These are phyloP conservation scores for Ophthalmolycus amberensis DNA, from an alignment of 2,113 vertebrate genomes.

Conservation along the genomic window DNA sequence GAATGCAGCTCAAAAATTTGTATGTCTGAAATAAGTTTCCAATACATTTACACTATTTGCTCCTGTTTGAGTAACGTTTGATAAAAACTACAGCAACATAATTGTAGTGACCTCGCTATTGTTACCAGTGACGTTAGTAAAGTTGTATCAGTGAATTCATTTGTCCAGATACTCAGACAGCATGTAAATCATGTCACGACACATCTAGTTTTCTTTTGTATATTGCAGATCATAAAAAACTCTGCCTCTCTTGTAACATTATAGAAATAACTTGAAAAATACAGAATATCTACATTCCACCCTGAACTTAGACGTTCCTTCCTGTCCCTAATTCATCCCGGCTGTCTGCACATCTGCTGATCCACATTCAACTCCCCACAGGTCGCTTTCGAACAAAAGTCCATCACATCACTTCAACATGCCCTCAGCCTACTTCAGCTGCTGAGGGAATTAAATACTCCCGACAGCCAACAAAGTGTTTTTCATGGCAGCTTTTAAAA, in stretches of 20 bases:
- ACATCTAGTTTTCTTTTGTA: background rate
- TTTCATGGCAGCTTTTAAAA: slow-evolving; percentile 14
- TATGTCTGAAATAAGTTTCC: background rate
- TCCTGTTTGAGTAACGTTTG: background rate
- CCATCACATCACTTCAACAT: slow-evolving; percentile 46
- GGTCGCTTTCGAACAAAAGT: slow-evolving; percentile 44
- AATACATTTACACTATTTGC: background rate
- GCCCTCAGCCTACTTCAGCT: slow-evolving; percentile 20
- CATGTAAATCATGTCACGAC: background rate
- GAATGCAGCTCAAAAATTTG: background rate
- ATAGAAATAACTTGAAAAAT: background rate
- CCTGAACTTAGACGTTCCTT: slow-evolving; percentile 3
- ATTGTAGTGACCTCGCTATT: background rate
- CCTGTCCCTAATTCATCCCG: slow-evolving; percentile 46
- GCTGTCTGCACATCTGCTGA: slow-evolving; percentile 68
- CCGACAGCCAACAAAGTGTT: slow-evolving; percentile 9
- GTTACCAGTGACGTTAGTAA: background rate
- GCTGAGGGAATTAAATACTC: slow-evolving; percentile 20
- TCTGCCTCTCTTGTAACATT: background rate
- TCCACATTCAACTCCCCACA: slow-evolving; percentile 50
- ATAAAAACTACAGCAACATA: background rate
- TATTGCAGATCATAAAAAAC: background rate
- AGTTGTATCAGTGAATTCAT: background rate
- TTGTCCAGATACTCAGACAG: background rate
- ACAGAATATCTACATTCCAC: background rate